phyloP scores from a whole-genome alignment of 2,797 vertebrate genomes.

The Syndactyla subalaris region DNA sequence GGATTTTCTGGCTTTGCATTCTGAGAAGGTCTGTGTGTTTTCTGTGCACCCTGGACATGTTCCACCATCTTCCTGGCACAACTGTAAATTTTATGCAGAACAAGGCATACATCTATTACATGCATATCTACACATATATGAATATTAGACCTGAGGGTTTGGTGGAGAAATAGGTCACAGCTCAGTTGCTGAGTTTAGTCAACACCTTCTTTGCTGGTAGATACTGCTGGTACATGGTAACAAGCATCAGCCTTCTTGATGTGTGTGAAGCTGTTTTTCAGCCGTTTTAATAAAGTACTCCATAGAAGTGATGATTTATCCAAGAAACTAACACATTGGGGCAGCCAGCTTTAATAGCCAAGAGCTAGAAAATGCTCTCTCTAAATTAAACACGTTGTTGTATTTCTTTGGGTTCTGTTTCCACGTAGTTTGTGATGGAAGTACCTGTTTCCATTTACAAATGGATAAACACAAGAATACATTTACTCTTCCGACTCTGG shows the following conservation, averaged over 20 bases:
- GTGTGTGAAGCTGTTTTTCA: neutral
- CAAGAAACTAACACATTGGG: neutral
- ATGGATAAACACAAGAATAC: neutral
- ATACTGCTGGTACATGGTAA: neutral
- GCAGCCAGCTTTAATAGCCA: neutral
- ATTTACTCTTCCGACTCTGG: constrained; percentile 2
- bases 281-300: neutral
- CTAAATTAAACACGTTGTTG: neutral
- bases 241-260: neutral
- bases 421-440: neutral
- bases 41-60: neutral
- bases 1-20: neutral
- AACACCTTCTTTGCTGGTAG: neutral
- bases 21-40: neutral
- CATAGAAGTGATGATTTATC: neutral
- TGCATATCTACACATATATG: neutral
- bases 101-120: neutral
- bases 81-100: neutral
- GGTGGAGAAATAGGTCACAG: neutral
- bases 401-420: neutral
- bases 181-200: neutral
- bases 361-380: neutral
- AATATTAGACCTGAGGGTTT: neutral
- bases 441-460: constrained; percentile 1
- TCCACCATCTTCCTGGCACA: neutral